Evolutionary conservation across 2,888 invertebrate species (phyloP), one percentile per base, ranked within the genome.

Genomic region (Melolontha melolontha): DNA sequence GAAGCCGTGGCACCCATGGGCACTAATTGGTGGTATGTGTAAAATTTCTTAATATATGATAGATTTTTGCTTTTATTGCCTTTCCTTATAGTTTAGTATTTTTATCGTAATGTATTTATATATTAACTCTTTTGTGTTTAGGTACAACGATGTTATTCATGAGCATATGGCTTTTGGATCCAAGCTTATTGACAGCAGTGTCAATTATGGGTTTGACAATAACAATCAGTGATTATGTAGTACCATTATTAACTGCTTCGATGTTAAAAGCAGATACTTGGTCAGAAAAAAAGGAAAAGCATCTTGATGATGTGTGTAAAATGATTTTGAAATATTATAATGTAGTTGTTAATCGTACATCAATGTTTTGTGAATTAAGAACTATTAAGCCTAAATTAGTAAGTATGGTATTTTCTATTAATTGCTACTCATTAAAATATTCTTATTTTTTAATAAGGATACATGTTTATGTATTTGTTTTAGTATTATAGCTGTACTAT

Each of bases 1-100:
- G 76, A 91, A 93, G 77, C 90, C 91, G 71, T 93, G 92, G 88
- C 91, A 94, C 82, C 94, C 96, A 39, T 91, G 90, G 64, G 87
- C 93, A 63, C 89, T 95, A 71, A 82, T 93, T 73, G 91, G 90
- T 41, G 82, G 81, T 82, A 83, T 11, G 79, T 87, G 41, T 7
- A 7, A 57, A 22, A 22, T 22, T 22, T 22, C 4, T 1, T 4
- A 22, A 22, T 2, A 22, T 4, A 22, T 22, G 22, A 22, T 22
- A 22, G 22, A 22, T 22, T 22, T 22, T 22, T n/a, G n/a, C n/a
- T n/a, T n/a, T n/a, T 22, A 2, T 22, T 22, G 22, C 4, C 22
- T 22, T n/a, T 22, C 22, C 22, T 22, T 22, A 22, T 22, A n/a
- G n/a, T n/a, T n/a, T n/a, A n/a, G n/a, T n/a, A n/a, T n/a, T n/a